Evolutionary conservation across 2,888 invertebrate genomes (phyloP), one percentile per base, ranked within the genome.

Genomic region (Caenorhabditis macrosperma): DNA sequence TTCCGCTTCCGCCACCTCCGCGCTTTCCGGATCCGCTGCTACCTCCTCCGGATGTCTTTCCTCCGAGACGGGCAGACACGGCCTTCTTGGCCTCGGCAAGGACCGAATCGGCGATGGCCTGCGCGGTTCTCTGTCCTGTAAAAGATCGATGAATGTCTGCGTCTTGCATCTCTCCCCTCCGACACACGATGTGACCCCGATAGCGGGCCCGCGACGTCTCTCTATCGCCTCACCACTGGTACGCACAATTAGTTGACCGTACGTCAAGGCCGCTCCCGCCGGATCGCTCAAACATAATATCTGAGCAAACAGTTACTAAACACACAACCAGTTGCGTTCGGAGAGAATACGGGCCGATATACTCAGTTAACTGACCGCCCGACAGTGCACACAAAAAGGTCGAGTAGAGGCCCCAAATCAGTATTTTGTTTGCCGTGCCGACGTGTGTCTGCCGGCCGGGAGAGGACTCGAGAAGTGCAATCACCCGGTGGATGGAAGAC

Each of bases 61-160:
- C 88, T 63, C 86, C 84, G 24, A 89, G 86, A 52, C 89, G 86
- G 30, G 81, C 85, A 57, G 79, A 67, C 7, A 88, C 87, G 17
- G 86, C 94, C 44, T 93, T 93, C 90, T 94, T 94, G 10, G 94
- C 93, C 66, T 95, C 94, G 78, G 93, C 94, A n/a, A 98, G 89
- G 0, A 94, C 95, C 63, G 94, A 94, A 87, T 97, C 96, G 24
- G 95, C 94, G 87, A 99, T 93, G 15, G 93, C 95, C 82, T 94
- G 94, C 0, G 97, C 96, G 6, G 94, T 95, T 89, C 98, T 93
- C 44, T 80, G 80, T 24, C 84, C 84, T 84, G 67, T 30, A 83
- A 81, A 35, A 60, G 24, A 64, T 52, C 20, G 46, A 38, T 38
- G 38, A 52, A 28, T n/a, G 4, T 15, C 15, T 44, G 28, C 46